phyloP scores from a whole-genome alignment of 2,888 invertebrate genomes.

The Napeogenes sylphis region DNA sequence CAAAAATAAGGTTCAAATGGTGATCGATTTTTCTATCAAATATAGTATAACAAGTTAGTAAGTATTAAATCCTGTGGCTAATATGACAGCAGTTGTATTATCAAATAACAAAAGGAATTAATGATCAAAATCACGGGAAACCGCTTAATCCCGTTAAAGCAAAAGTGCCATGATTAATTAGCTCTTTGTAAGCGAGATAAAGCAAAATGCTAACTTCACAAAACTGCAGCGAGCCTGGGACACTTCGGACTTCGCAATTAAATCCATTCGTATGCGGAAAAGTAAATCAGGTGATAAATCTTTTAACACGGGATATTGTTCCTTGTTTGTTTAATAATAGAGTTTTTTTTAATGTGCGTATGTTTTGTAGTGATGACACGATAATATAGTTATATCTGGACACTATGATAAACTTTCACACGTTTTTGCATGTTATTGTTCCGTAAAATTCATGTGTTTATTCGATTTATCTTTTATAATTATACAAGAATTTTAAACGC shows the following conservation, averaged over 20 bases:
- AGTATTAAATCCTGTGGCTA: too few species aligned
- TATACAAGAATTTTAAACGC: too few species aligned
- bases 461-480: too few species aligned
- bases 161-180: conserved; percentile 26
- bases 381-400: too few species aligned
- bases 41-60: too few species aligned
- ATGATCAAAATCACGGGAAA: background rate
- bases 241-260: conserved; percentile 30
- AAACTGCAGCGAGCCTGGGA: conserved; percentile 33
- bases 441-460: too few species aligned
- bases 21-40: too few species aligned
- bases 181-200: conserved; percentile 29
- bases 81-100: background rate
- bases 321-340: conserved; percentile 3
- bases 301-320: background rate
- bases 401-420: too few species aligned
- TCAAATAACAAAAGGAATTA: conserved; percentile 9
- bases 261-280: conserved; percentile 27
- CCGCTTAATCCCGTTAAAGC: conserved; percentile 4
- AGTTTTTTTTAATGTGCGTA: conserved; percentile 4
- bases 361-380: too few species aligned
- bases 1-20: too few species aligned
- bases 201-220: conserved; percentile 33
- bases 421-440: too few species aligned
- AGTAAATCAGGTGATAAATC: conserved; percentile 19